A percentile compares a stretch with the other conserved stretches of the same genome.
Evolutionary conservation across 2,888 invertebrate genomes (phyloP).

Genomic region (Ornithoptera alexandrae): DNA sequence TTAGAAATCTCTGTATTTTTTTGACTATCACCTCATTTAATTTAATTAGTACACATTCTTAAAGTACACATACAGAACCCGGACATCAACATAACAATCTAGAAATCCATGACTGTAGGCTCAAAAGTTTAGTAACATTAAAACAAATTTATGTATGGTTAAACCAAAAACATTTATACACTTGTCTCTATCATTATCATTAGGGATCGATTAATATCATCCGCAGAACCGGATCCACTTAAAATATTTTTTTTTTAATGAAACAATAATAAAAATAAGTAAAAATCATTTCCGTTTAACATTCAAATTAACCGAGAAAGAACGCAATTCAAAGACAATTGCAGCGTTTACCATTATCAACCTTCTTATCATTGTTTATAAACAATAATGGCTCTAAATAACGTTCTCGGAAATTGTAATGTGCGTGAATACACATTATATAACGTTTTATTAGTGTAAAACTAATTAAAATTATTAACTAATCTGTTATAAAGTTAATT

Average conservation of each 20-base stretch:
- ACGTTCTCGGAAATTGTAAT: constrained; percentile 17
- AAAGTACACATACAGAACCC: neutral
- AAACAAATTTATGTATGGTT: too few species aligned
- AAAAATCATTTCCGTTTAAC: constrained; percentile 10
- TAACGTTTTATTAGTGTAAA: constrained; percentile 1
- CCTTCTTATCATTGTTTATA: constrained; percentile 42
- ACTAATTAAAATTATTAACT: constrained; percentile 11
- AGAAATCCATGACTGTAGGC: too few species aligned
- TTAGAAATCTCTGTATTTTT: constrained; percentile 44
- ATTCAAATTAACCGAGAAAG: constrained; percentile 2
- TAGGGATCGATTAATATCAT: too few species aligned
- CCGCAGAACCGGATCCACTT: too few species aligned
- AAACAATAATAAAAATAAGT: too few species aligned
- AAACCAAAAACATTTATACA: too few species aligned
- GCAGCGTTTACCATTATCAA: constrained; percentile 31
- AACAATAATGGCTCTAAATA: constrained; percentile 32
- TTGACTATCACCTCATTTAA: constrained; percentile 38
- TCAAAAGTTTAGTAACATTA: too few species aligned
- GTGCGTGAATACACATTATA: neutral
- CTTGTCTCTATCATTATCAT: too few species aligned
- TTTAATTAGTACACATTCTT: constrained; percentile 30
- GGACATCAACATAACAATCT: neutral
- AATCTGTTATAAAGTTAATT: constrained; percentile 7
- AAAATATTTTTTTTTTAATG: too few species aligned
- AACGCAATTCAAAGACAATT: constrained; percentile 30